Conservation (phyloP, 2,113 vertebrate genomes). For the Toxostoma redivivum region DNA sequence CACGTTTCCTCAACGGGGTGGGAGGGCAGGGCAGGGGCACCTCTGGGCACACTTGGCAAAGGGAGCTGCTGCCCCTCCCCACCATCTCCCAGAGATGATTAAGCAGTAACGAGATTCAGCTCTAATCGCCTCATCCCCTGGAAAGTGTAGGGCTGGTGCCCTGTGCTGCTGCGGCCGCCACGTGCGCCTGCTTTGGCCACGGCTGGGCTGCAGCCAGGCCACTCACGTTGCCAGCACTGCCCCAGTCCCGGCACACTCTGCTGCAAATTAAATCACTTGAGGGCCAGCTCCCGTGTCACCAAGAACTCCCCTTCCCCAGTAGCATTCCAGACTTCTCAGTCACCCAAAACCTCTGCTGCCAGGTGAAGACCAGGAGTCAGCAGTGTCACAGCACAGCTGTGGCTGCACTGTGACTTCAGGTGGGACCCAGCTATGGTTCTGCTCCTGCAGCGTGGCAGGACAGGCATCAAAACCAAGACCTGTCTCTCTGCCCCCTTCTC, state of each 20-base stretch:
- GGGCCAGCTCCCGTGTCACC: background rate
- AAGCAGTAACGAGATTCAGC: conserved; percentile 44
- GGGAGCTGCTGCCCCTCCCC: background rate
- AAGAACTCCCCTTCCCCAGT: background rate
- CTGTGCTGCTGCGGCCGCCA: background rate
- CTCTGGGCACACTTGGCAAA: rapidly evolving
- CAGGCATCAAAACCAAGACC: background rate
- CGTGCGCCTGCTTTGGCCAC: background rate
- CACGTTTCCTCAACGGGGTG: rapidly evolving
- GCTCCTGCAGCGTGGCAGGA: background rate
- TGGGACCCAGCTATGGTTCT: background rate
- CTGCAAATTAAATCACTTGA: background rate
- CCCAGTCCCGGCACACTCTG: rapidly evolving
- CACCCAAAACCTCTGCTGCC: background rate
- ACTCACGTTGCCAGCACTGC: rapidly evolving
- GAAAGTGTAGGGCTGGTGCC: background rate
- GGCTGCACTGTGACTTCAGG: background rate
- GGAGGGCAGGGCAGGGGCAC: background rate
- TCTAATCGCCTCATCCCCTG: conserved; percentile 16
- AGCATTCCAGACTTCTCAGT: background rate
- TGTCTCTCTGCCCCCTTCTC: background rate
- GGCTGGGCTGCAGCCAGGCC: rapidly evolving
- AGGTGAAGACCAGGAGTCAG: rapidly evolving
- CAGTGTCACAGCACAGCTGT: background rate
- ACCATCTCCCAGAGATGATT: background rate